A percentile compares a stretch with the other conserved stretches of the same genome.
phyloP scores from a whole-genome alignment of 30 jellyfish, hydroid and myxozoan species.

The Clytia hemisphaerica region DNA sequence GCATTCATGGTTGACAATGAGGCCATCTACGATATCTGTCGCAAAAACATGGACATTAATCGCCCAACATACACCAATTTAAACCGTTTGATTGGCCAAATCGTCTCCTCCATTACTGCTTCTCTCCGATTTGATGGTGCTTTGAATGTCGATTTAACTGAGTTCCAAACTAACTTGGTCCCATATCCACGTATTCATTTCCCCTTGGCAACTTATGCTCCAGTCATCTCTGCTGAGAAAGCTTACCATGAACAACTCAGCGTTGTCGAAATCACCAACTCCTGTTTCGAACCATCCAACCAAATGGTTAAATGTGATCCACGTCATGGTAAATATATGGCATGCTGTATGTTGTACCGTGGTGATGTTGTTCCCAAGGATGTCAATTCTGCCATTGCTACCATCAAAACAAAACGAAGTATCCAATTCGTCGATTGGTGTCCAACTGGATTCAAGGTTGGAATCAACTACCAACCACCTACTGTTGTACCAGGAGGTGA shows the following conservation, averaged over 20 bases:
- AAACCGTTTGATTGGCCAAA: conserved; percentile 85
- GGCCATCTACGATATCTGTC: conserved; percentile 89
- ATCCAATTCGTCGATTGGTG: conserved; percentile 90
- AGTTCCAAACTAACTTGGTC: conserved; percentile 89
- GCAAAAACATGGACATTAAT: conserved; percentile 75
- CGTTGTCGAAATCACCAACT: conserved; percentile 59
- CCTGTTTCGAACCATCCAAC: conserved; percentile 69
- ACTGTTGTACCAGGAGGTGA: no score
- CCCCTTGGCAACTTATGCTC: conserved; percentile 94
- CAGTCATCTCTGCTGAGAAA: conserved; percentile 81
- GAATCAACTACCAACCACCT: conserved; percentile 66
- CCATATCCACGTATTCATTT: conserved; percentile 94
- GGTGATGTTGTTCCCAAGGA: conserved; percentile 96
- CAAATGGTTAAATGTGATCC: conserved; percentile 96
- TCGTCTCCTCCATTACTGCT: conserved; percentile 92
- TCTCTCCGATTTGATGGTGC: conserved; percentile 82
- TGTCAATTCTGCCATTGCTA: conserved; percentile 78
- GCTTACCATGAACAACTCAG: conserved; percentile 73
- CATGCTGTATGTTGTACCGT: conserved; percentile 85
- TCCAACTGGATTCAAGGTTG: conserved; percentile 88
- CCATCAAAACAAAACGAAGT: conserved; percentile 47
- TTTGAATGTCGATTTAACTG: conserved; percentile 83
- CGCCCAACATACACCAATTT: conserved; percentile 78
- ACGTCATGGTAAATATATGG: conserved; percentile 77
- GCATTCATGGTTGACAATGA: conserved; percentile 93